Percentiles rank a stretch among this genome's conserved stretches.
Conservation (phyloP, 2,113 vertebrate species). For the Rhipidura dahli region DNA sequence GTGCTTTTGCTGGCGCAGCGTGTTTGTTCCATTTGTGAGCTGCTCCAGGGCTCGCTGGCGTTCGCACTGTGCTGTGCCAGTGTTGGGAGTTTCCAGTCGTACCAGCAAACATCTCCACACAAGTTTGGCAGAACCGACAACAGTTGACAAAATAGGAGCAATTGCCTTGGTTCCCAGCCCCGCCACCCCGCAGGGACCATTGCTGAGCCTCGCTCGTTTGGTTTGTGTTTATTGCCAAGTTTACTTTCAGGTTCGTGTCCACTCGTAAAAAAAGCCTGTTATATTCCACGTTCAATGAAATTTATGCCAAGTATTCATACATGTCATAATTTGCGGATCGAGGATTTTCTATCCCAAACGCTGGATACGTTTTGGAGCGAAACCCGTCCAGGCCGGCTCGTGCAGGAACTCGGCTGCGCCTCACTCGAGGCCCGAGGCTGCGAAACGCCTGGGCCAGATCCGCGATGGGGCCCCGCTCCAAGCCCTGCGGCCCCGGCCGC, state of each 20-base stretch:
- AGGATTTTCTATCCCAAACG: background rate
- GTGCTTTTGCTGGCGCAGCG: background rate
- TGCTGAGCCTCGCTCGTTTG: background rate
- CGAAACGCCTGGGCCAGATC: background rate
- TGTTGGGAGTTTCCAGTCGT: accelerated
- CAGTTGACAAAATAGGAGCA: background rate
- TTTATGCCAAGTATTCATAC: no score
- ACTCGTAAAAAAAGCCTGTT: background rate
- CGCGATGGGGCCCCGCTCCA: background rate
- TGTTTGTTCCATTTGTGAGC: background rate
- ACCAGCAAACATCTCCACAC: background rate
- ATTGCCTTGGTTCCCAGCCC: background rate
- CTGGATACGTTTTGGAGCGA: accelerated
- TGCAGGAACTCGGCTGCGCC: background rate
- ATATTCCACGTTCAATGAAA: background rate
- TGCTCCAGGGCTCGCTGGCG: accelerated
- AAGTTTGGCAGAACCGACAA: background rate
- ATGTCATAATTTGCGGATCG: accelerated
- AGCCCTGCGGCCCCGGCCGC: background rate
- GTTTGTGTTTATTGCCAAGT: background rate
- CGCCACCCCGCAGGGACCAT: accelerated
- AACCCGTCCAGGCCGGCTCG: background rate
- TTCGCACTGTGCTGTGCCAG: background rate
- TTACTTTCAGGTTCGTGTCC: background rate
- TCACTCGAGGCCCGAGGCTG: accelerated